Conservation (phyloP, 1,140 invertebrate genomes). For the Gryon sp. region DNA sequence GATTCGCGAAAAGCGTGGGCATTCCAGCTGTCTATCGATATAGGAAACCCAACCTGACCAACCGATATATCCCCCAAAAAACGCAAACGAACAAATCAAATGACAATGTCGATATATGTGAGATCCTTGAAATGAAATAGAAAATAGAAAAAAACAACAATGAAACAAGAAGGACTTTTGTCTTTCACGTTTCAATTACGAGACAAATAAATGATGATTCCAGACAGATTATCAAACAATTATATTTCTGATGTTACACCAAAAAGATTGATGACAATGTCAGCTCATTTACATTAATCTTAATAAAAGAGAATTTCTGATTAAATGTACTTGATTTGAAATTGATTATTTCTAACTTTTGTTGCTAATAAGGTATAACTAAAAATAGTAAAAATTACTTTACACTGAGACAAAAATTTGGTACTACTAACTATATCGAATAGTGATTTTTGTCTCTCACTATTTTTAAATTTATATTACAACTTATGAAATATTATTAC, state of each 20-base stretch:
- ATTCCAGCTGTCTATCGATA: slow-evolving; percentile 63
- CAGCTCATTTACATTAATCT: slow-evolving; percentile 2
- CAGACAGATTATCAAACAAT: slow-evolving; percentile 8
- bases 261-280: slow-evolving; percentile 5
- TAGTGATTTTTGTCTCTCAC: too few species aligned
- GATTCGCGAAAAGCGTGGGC: slow-evolving; percentile 72
- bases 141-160: too few species aligned
- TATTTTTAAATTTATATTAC: too few species aligned
- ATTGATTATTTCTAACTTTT: too few species aligned
- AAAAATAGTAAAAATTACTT: too few species aligned
- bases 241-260: slow-evolving; percentile 20
- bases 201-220: slow-evolving; percentile 17
- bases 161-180: slow-evolving; percentile 17
- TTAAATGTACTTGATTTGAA: too few species aligned
- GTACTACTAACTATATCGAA: too few species aligned
- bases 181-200: slow-evolving; percentile 24
- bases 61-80: slow-evolving; percentile 62
- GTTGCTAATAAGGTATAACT: too few species aligned
- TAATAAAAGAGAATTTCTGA: too few species aligned
- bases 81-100: slow-evolving; percentile 54
- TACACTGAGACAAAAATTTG: too few species aligned
- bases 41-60: slow-evolving; percentile 60
- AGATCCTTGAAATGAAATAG: slow-evolving; percentile 28
- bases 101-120: slow-evolving; percentile 27
- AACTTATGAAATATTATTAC: too few species aligned